A percentile compares a stretch with the other conserved stretches of the same genome.
These are phyloP conservation scores for Drosophila grimshawi DNA, from an alignment of 1,140 invertebrate genomes.

Conservation along the genomic window DNA sequence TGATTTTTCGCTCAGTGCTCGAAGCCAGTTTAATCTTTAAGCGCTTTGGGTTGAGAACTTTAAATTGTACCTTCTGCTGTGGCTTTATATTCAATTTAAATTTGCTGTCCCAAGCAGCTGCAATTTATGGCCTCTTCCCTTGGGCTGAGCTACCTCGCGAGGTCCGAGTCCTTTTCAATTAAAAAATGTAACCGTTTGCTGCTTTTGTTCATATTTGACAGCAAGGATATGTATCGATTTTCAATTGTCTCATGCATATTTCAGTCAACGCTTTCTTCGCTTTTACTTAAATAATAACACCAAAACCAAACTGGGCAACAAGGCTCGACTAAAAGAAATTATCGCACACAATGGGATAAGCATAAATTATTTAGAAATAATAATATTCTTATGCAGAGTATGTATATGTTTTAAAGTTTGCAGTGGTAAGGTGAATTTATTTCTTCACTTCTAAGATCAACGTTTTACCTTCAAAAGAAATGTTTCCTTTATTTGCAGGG, in stretches of 20 bases:
- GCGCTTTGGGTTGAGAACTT: constrained; percentile 9
- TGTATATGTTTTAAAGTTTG: no score
- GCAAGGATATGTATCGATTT: constrained; percentile 56
- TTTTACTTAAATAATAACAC: no score
- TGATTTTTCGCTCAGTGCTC: constrained; percentile 32
- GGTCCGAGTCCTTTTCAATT: constrained; percentile 34
- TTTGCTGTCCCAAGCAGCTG: constrained; percentile 51
- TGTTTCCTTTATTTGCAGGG: neutral
- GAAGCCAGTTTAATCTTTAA: constrained; percentile 1
- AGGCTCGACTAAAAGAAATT: neutral
- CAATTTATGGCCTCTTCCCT: constrained; percentile 51
- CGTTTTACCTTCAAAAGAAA: no score
- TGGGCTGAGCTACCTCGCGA: neutral
- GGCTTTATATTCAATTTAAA: constrained; percentile 44
- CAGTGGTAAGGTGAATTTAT: no score
- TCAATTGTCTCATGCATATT: constrained; percentile 25
- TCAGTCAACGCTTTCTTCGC: constrained; percentile 29
- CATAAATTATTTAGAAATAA: no score
- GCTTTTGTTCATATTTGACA: constrained; percentile 43
- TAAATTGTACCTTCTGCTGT: constrained; percentile 28
- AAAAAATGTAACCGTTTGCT: constrained; percentile 32
- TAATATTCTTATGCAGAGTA: no score
- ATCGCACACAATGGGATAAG: no score
- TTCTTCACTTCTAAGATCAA: no score
- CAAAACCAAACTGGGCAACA: neutral